phyloP scores from a whole-genome alignment of 2,888 invertebrate genomes.

The Netelia melanura region DNA sequence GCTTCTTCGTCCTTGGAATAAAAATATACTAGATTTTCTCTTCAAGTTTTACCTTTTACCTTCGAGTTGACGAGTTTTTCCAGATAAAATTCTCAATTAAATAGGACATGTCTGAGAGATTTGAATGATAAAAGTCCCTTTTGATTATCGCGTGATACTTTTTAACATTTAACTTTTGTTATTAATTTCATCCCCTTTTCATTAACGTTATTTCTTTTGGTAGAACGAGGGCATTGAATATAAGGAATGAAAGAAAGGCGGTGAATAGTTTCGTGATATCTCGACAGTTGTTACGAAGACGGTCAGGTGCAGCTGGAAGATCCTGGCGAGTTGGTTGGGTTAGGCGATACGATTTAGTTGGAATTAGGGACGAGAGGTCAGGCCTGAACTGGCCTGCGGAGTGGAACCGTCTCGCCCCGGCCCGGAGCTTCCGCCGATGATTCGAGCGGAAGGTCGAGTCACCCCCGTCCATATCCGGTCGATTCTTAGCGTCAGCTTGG shows the following conservation, averaged over 20 bases:
- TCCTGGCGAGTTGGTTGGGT: conserved; percentile 42
- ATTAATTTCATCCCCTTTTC: conserved; percentile 37
- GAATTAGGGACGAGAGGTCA: conserved; percentile 43
- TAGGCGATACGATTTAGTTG: conserved; percentile 61
- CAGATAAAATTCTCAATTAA: no score
- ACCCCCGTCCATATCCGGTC: conserved; percentile 51
- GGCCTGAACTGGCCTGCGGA: conserved; percentile 30
- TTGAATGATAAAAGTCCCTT: not conserved
- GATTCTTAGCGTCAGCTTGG: conserved; percentile 62
- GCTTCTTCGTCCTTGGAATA: no score
- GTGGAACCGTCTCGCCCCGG: conserved; percentile 33
- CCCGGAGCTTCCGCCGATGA: conserved; percentile 27
- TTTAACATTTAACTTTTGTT: no score
- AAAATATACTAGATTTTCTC: no score
- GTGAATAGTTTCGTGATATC: not conserved
- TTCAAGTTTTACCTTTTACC: no score
- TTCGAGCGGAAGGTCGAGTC: conserved; percentile 49
- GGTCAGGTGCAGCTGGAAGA: conserved; percentile 49
- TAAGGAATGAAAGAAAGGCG: not conserved
- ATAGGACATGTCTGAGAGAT: not conserved
- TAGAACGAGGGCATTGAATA: not conserved
- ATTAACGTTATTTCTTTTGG: conserved; percentile 40
- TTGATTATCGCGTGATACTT: no score
- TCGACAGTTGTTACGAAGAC: conserved; percentile 32
- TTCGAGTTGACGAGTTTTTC: no score